These are phyloP conservation scores for Pangasianodon hypophthalmus DNA, from an alignment of 2,113 vertebrate species.

Conservation along the genomic window DNA sequence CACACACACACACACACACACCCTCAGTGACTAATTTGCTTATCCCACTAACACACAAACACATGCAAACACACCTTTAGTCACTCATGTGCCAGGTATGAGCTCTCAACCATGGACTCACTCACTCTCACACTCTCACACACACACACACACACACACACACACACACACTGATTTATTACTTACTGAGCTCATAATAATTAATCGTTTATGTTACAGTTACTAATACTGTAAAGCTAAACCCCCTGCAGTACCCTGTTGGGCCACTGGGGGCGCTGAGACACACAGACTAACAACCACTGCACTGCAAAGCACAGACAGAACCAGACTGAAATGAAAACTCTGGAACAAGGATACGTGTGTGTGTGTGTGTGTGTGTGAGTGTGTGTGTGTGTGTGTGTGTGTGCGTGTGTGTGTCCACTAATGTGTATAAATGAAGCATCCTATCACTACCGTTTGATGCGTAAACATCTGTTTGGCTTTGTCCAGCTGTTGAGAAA, in stretches of 20 bases:
- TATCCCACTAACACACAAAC: slow-evolving; percentile 38
- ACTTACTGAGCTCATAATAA: neutral
- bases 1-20: slow-evolving; percentile 13
- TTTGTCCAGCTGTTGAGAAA: neutral
- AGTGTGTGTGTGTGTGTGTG: slow-evolving; percentile 8
- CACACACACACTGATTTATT: neutral
- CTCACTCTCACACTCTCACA: neutral
- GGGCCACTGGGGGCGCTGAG: neutral
- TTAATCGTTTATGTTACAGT: neutral
- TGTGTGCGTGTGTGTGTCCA: neutral
- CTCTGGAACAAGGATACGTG: neutral
- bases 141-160: slow-evolving; percentile 18
- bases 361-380: slow-evolving; percentile 18
- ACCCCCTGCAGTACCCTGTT: neutral
- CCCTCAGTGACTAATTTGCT: neutral
- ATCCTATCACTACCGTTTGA: neutral
- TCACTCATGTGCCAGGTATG: neutral
- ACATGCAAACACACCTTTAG: neutral
- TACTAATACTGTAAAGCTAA: neutral
- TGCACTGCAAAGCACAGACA: neutral
- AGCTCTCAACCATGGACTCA: neutral
- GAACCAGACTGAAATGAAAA: neutral
- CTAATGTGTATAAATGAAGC: neutral
- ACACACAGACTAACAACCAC: neutral
- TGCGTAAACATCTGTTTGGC: neutral